These are phyloP conservation scores for Strigamia transsilvanica DNA, from an alignment of 2,888 invertebrate genomes.

Conservation along the genomic window DNA sequence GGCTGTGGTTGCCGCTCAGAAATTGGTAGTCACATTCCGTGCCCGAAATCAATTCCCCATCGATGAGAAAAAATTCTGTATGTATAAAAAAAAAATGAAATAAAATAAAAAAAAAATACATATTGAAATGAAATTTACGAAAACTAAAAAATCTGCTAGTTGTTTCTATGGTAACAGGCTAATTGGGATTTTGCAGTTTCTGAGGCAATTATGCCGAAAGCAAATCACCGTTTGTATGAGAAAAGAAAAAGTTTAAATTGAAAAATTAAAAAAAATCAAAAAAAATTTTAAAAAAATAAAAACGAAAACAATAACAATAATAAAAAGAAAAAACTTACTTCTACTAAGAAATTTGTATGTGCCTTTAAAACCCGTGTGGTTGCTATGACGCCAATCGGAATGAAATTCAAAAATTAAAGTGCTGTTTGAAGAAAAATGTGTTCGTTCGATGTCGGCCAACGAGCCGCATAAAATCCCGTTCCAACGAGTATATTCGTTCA, in stretches of 20 bases:
- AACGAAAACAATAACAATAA: conserved; percentile 67
- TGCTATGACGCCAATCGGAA: conserved; percentile 67
- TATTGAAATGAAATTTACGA: neutral
- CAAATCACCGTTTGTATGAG: neutral
- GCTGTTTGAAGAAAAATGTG: conserved; percentile 78
- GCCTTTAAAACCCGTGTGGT: conserved; percentile 75
- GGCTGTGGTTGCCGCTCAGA: conserved; percentile 75
- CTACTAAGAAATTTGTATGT: conserved; percentile 70
- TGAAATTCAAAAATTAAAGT: conserved; percentile 80
- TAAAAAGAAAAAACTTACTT: conserved; percentile 56
- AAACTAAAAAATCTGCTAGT: neutral
- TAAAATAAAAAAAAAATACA: neutral
- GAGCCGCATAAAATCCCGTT: conserved; percentile 76
- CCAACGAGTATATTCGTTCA: conserved; percentile 81
- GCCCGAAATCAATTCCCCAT: conserved; percentile 78
- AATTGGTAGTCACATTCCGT: conserved; percentile 88
- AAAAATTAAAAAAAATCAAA: conserved; percentile 71
- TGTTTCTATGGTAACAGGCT: conserved; percentile 11
- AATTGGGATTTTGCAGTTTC: conserved; percentile 6
- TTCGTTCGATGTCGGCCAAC: conserved; percentile 71
- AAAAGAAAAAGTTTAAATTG: conserved; percentile 61
- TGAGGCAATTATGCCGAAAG: neutral
- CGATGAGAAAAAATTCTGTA: conserved; percentile 82
- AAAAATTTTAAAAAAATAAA: neutral
- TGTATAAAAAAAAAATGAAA: neutral